Evolutionary conservation across 2,888 invertebrate species (phyloP).

Genomic region (Dilophus febrilis): DNA sequence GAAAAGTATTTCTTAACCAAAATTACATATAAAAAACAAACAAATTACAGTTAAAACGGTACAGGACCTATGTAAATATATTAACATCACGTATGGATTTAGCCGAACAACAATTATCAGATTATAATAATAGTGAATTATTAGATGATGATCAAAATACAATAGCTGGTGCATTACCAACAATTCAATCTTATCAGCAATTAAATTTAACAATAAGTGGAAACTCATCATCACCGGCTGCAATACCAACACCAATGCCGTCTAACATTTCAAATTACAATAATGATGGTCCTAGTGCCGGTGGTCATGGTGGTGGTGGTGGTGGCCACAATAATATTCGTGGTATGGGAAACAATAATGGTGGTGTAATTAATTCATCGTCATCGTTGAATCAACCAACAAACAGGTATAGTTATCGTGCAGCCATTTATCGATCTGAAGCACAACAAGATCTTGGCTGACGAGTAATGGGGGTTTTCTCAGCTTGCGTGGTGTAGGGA

Average conservation of each 20-base stretch:
- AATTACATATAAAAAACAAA: no score
- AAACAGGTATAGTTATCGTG: conserved; percentile 53
- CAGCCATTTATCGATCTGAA: conserved; percentile 47
- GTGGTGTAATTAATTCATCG: conserved; percentile 27
- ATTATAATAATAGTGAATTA: conserved; percentile 29
- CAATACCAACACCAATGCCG: neutral
- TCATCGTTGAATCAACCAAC: conserved; percentile 17
- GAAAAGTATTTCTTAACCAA: no score
- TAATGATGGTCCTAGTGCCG: no score
- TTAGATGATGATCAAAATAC: conserved; percentile 39
- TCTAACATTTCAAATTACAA: no score
- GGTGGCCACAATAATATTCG: conserved; percentile 17
- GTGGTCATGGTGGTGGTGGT: conserved; percentile 1
- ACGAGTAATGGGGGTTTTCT: conserved; percentile 68
- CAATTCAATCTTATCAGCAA: conserved; percentile 20
- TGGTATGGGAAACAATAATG: no score
- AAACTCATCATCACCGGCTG: conserved; percentile 27
- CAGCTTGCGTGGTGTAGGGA: conserved; percentile 58
- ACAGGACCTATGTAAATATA: conserved; percentile 64
- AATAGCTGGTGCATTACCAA: conserved; percentile 18
- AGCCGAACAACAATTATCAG: conserved; percentile 23
- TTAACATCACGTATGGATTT: conserved; percentile 45
- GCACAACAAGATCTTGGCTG: conserved; percentile 51
- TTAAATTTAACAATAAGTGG: conserved; percentile 25
- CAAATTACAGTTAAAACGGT: conserved; percentile 60